These are phyloP conservation scores for Hylia prasina DNA, from an alignment of 2,113 vertebrate species.

Conservation along the genomic window DNA sequence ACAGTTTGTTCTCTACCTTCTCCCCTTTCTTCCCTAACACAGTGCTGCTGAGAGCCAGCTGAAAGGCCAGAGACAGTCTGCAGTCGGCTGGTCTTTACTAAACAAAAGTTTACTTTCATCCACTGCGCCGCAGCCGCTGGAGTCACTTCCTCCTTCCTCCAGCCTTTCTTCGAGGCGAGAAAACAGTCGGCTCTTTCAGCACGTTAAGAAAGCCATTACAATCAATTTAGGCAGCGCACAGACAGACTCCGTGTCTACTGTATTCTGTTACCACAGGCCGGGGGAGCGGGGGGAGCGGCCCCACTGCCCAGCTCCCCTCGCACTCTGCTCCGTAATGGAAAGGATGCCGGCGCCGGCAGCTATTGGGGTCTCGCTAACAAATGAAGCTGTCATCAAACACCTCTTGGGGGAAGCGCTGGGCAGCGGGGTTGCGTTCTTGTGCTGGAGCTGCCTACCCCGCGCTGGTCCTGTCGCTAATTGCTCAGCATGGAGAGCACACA, in stretches of 20 bases:
- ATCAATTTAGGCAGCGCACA: conserved; percentile 85
- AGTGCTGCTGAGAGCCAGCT: conserved; percentile 16
- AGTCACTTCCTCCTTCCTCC: conserved; percentile 77
- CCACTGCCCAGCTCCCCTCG: conserved; percentile 38
- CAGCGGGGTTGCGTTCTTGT: not conserved
- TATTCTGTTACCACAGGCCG: conserved; percentile 84
- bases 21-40: conserved; percentile 14
- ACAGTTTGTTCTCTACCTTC: conserved; percentile 28
- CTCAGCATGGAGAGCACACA: conserved; percentile 72
- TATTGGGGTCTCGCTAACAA: conserved; percentile 67
- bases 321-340: conserved; percentile 76
- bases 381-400: conserved; percentile 74
- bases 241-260: conserved; percentile 91
- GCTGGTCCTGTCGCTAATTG: conserved; percentile 72
- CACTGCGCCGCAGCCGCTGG: conserved; percentile 76
- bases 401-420: conserved; percentile 57
- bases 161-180: conserved; percentile 87
- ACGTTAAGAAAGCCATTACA: conserved; percentile 88
- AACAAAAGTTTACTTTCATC: conserved; percentile 77
- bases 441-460: conserved; percentile 59
- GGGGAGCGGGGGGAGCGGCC: not conserved
- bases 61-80: conserved; percentile 40
- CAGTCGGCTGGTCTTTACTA: not conserved
- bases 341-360: conserved; percentile 80
- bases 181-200: conserved; percentile 89